Base-by-base conservation (phyloP, 2,113 vertebrate genomes). In the Nothobranchius furzeri region DNA sequence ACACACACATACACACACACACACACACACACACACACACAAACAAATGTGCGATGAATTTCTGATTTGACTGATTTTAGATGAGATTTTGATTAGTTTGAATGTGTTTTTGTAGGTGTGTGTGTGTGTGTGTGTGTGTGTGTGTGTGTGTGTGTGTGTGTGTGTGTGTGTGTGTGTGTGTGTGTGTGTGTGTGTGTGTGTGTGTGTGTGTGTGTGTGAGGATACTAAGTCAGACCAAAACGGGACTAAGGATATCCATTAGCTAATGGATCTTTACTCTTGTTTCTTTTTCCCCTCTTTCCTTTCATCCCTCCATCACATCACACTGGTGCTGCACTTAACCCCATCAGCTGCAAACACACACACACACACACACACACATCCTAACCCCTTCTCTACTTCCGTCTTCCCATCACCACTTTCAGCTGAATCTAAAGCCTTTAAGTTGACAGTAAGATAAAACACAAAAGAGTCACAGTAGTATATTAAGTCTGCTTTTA, bases 261-360 rank as follows among this genome's bases (percentile, higher is more conserved):
- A 97, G 95, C 95, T 97, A 96, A 97, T 95, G 95, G 94, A 93
- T 94, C 92, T 76, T 91, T 91, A 88, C 85, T 90, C 69, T 75
- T 24, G 7, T 58, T 78, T 68, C 60, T 65, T 73, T 60, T 12
- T 45, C 12, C 54, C 14, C 43, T 52, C 69, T 49, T 61, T 36
- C 76, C 62, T 79, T 83, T 87, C 68, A 78, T 86, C 62, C 80
- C 73, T 82, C 85, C 80, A 86, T 86, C 75, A 73, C 82, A 79
- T 85, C 83, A 83, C 76, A 77, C 80, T 76, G 79, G 36, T 60
- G 70, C 64, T 77, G 91, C 94, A 94, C 94, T 96, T 94, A 95
- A 92, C 82, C 75, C 64, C 84, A 89, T 85, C 76, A 86, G 56
- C 20, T 68, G 62, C 43, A 79, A 76, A 53, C 52, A 51, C 63